Base-by-base conservation (phyloP, 2,888 invertebrate genomes). In the Pandemis cinnamomeana region DNA sequence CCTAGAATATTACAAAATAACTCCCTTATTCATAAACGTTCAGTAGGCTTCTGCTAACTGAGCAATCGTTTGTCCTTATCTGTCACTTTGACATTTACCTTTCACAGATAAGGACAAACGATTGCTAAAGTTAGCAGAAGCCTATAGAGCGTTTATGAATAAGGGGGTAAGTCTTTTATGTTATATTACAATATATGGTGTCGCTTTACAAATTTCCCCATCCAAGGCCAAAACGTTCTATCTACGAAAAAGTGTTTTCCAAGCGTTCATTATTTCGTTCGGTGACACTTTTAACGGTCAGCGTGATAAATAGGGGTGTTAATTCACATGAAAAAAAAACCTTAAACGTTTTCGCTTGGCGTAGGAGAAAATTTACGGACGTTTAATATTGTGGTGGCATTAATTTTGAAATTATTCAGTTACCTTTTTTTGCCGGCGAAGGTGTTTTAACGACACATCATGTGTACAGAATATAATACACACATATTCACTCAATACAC, bases 211-310 rank as follows among this genome's bases (percentile, higher is more conserved):
- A 41, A 51, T 46, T 36, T 20, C n/a, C 7, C 8, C 55, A 51
- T 64, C 6, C 51, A 41, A 58, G 46, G 27, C 58, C 46, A 36
- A 63, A 68, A 68, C 63, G 46, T 44, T 44, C 20, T 51, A 67
- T 62, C 73, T 42, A 11, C 42, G 51, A 73, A 70, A 61, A 67
- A 66, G 58, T 62, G 51, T 69, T 48, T 66, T 66, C 48, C 62
- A 64, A 51, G 55, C 61, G 66, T 70, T 74, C 73, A 74, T 74
- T 74, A 74, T 74, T 70, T 70, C 66, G 60, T 44, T 61, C 66
- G 53, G 73, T 66, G 73, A 74, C 73, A 74, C 44, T 74, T 70
- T 61, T 74, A 74, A 70, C 61, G 73, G 70, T 15, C 73, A 20
- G 1, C 13, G 61, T 74, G 73, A 74, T 74, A 70, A 70, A 74